Percentiles rank a stretch among this genome's conserved stretches.
These are phyloP conservation scores for Melipona bicolor DNA, from an alignment of 2,888 invertebrate species.

Conservation along the genomic window DNA sequence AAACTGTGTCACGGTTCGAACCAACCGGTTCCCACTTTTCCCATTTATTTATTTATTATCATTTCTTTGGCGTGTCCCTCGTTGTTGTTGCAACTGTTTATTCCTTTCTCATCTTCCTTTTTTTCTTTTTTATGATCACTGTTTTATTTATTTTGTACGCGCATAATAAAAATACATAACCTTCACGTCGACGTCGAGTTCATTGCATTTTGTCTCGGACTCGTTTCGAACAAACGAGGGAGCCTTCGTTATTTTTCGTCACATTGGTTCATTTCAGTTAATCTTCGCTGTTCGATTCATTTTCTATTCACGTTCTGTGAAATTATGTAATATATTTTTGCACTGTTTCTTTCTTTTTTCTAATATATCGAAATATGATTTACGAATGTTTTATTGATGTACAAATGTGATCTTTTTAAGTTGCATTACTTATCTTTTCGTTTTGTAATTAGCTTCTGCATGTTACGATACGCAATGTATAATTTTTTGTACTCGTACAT, in stretches of 20 bases:
- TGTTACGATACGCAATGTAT: constrained; percentile 14
- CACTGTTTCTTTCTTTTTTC: neutral
- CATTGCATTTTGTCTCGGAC: neutral
- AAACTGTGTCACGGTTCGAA: constrained; percentile 44
- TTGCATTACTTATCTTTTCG: constrained; percentile 10
- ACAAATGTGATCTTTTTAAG: neutral
- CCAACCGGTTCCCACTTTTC: neutral
- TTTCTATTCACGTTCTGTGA: neutral
- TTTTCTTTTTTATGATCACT: neutral
- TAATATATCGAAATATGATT: neutral
- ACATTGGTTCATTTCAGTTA: neutral
- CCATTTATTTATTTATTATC: constrained; percentile 15
- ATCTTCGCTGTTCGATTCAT: neutral
- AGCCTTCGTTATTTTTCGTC: neutral
- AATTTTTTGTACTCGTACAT: constrained; percentile 42
- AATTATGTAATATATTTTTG: constrained; percentile 14
- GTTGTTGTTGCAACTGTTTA: neutral
- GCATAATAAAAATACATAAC: constrained; percentile 46
- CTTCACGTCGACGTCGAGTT: constrained; percentile 30
- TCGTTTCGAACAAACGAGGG: neutral
- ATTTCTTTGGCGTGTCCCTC: neutral
- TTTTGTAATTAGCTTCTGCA: constrained; percentile 11
- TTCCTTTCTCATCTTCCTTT: neutral
- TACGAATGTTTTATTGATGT: neutral
- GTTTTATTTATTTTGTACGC: neutral